phyloP scores from a whole-genome alignment of 2,113 vertebrate genomes.

The Prunella himalayana region DNA sequence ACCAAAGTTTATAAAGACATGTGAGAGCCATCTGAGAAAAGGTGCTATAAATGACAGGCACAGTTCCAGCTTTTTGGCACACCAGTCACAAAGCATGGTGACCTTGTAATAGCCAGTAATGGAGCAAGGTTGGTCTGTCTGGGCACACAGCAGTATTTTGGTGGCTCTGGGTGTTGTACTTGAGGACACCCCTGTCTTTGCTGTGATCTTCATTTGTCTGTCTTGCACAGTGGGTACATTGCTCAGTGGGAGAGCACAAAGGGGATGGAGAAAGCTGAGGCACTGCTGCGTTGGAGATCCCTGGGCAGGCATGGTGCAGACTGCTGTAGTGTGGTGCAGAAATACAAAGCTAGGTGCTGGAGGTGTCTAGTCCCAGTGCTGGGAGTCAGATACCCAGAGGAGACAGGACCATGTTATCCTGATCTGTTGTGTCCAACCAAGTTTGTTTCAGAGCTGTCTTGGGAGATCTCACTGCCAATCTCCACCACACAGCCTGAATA shows the following conservation, averaged over 20 bases:
- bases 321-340: not conserved
- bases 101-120: not conserved
- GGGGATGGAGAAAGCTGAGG: not conserved
- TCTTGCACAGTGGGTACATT: not conserved
- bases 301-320: not conserved
- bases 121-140: not conserved
- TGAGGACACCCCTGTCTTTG: not conserved
- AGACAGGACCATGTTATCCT: accelerated
- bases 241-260: not conserved
- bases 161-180: not conserved
- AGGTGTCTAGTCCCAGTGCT: not conserved
- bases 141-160: not conserved
- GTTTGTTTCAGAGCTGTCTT: not conserved
- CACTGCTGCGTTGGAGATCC: not conserved
- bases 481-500: not conserved
- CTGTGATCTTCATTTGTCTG: not conserved
- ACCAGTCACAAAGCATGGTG: not conserved
- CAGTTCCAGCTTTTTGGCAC: not conserved
- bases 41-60: not conserved
- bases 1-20: constrained; percentile 35
- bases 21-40: constrained; percentile 26
- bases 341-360: not conserved
- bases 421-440: not conserved
- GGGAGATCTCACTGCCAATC: not conserved
- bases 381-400: not conserved